Conservation (phyloP, 2,797 vertebrate species). For the Mionectes olivaceus region DNA sequence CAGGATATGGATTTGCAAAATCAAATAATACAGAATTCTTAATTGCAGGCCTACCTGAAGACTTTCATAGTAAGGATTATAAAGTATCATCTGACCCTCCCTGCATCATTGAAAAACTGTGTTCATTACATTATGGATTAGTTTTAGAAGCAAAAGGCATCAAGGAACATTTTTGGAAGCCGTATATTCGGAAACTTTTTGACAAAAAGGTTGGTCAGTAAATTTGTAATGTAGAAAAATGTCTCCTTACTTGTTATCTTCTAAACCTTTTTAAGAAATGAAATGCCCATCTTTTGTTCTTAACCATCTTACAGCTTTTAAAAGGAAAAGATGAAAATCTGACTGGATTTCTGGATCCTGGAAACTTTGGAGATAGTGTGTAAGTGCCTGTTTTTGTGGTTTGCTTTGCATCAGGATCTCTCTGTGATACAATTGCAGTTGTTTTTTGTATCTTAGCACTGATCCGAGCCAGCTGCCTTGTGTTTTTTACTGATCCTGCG, state of each 20-base stretch:
- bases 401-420: neutral
- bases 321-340: constrained; percentile 91
- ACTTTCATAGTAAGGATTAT: constrained; percentile 88
- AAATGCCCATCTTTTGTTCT: neutral
- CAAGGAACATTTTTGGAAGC: constrained; percentile 98
- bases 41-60: constrained; percentile 86
- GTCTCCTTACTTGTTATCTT: neutral
- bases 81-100: constrained; percentile 82
- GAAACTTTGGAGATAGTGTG: constrained; percentile 92
- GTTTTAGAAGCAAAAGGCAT: constrained; percentile 96
- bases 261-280: neutral
- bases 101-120: constrained; percentile 93
- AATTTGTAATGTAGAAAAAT: neutral
- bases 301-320: constrained; percentile 82
- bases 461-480: neutral
- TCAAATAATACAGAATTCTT: neutral
- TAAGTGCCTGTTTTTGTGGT: constrained; percentile 73
- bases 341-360: constrained; percentile 91
- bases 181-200: constrained; percentile 92
- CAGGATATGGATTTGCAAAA: neutral
- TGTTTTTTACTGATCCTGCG: rapidly evolving
- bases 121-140: constrained; percentile 90
- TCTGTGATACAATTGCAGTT: neutral
- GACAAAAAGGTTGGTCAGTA: constrained; percentile 86
- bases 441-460: neutral